Conservation (phyloP, 2,888 invertebrate genomes). For the Timema podura region DNA sequence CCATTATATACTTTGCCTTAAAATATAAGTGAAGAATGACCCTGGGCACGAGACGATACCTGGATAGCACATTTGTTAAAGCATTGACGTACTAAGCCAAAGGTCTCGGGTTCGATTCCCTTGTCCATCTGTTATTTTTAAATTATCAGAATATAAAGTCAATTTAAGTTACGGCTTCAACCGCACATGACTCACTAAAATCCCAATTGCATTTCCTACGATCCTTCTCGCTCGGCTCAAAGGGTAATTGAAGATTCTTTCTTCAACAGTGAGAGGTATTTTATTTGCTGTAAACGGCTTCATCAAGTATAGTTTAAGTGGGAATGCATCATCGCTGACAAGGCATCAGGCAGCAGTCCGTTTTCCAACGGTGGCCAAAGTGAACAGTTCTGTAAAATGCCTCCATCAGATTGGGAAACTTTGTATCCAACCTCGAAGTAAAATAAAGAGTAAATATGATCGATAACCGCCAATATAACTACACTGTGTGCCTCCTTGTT, state of each 20-base stretch:
- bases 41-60: no score
- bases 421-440: slow-evolving; percentile 10
- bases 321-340: background rate
- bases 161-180: no score
- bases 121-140: no score
- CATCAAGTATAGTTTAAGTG: slow-evolving; percentile 10
- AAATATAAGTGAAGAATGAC: no score
- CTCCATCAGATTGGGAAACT: slow-evolving; percentile 16
- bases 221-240: slow-evolving; percentile 26
- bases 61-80: no score
- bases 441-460: background rate
- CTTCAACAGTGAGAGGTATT: slow-evolving; percentile 19
- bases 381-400: slow-evolving; percentile 6
- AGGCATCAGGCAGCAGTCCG: slow-evolving; percentile 14
- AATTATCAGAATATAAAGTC: no score
- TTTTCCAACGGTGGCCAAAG: slow-evolving; percentile 2
- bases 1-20: no score
- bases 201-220: slow-evolving; percentile 29
- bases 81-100: no score
- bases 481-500: slow-evolving; percentile 3
- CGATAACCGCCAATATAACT: slow-evolving; percentile 5
- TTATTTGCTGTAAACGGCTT: slow-evolving; percentile 4
- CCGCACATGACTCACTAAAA: slow-evolving; percentile 30
- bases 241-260: slow-evolving; percentile 28
- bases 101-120: no score